Base-by-base conservation (phyloP, 2,888 invertebrate genomes). In the Dilophus febrilis region DNA sequence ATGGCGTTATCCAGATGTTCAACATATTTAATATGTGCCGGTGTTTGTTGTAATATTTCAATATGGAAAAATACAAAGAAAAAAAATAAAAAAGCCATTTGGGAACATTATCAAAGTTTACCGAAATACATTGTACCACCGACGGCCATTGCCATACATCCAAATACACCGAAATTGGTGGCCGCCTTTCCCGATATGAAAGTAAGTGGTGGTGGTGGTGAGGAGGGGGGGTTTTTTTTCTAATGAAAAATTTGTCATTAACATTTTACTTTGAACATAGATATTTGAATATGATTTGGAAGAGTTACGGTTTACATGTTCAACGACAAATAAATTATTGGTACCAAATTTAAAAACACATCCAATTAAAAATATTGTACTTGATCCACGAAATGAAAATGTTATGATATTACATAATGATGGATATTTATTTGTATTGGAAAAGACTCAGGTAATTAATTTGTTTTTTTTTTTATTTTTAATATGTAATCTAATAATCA, bases 111-210 rank as follows among this genome's bases (percentile, higher is more conserved):
- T 40, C 70, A 74, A 43, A 68, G 70, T 38, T 59, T 90, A 47
- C 90, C 90, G 0, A 72, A 66, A 26, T 80, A 83, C 53, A 61
- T 64, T 11, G 76, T 71, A 44, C 68, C 77, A 29, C 77, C 81
- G 1, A 80, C 82, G 0, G 81, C 86, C 0, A 51, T 90, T 47
- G 68, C 74, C 1, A 66, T 88, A 33, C 74, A 80, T 52, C 66
- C 70, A 14, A 57, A 56, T 8, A 61, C 61, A 2, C 66, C 71
- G 5, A 67, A 67, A 33, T 57, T 90, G 7, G 68, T 85, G 27
- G 66, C 82, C 10, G 73, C 72, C 3, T 88, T 87, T 61, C 70
- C 83, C 1, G 81, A 91, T 64, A 79, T 81, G 50, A 80, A 76
- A 71, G 84, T 83, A 58, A 53, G 51, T 46, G n/a, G n/a, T n/a